Conservation (phyloP, 2,888 invertebrate species). For the Nysson spinosus region DNA sequence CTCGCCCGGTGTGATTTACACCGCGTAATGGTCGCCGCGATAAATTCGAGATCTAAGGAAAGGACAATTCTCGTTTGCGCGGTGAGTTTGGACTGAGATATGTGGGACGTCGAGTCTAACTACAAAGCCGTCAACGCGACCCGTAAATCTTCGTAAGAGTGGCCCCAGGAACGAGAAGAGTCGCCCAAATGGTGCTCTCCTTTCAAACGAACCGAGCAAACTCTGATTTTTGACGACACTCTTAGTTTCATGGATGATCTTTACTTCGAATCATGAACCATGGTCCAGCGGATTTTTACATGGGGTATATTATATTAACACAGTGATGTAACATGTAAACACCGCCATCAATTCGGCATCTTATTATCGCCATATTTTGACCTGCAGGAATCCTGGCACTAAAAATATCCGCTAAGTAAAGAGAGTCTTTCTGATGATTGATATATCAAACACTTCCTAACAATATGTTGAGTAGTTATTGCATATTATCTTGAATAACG, state of each 20-base stretch:
- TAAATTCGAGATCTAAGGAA: constrained; percentile 68
- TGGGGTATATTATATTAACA: too few species aligned
- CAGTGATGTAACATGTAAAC: too few species aligned
- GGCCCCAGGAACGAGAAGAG: constrained; percentile 27
- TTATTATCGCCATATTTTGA: too few species aligned
- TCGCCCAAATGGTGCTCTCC: constrained; percentile 23
- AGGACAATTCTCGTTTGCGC: constrained; percentile 57
- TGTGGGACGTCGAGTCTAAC: constrained; percentile 60
- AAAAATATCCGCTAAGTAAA: too few species aligned
- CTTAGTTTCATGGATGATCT: constrained; percentile 1
- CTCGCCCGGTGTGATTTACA: constrained; percentile 60
- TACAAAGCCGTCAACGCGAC: constrained; percentile 69
- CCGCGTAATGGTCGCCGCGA: constrained; percentile 54
- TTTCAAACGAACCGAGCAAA: constrained; percentile 18
- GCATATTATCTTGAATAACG: too few species aligned
- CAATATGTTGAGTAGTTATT: too few species aligned
- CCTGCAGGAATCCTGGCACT: too few species aligned
- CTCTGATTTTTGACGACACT: constrained; percentile 20
- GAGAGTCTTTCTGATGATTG: too few species aligned
- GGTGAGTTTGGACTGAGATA: constrained; percentile 52
- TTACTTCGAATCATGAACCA: neutral
- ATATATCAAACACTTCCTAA: too few species aligned
- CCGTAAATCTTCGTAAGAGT: constrained; percentile 64
- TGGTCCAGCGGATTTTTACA: too few species aligned
- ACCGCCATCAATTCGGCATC: too few species aligned